A percentile compares a stretch with the other conserved stretches of the same genome.
Evolutionary conservation across 2,888 invertebrate species (phyloP).

Genomic region (Tiphia femorata): DNA sequence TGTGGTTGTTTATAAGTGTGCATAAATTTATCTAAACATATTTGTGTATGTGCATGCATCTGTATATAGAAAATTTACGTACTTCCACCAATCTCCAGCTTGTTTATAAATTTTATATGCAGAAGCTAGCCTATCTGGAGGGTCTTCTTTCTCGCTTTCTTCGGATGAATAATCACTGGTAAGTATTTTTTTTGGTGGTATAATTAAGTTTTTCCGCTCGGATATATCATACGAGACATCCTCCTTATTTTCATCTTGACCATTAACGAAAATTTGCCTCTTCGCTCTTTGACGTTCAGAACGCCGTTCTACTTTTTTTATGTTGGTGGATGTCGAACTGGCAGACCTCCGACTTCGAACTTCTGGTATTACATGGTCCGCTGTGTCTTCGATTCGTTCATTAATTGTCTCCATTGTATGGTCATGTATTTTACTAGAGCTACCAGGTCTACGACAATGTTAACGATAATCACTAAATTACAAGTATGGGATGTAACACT

Average conservation of each 20-base stretch:
- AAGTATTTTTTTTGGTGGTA: slow-evolving; percentile 45
- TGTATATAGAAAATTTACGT: too few species aligned
- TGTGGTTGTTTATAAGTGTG: too few species aligned
- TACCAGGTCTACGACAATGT: slow-evolving; percentile 41
- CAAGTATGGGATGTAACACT: background rate
- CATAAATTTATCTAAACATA: too few species aligned
- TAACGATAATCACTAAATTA: background rate
- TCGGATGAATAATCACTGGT: slow-evolving; percentile 77
- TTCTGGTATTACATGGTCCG: slow-evolving; percentile 29
- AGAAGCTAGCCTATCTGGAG: slow-evolving; percentile 72
- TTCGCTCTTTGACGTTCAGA: slow-evolving; percentile 61
- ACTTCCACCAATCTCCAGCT: slow-evolving; percentile 90
- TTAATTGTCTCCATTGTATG: slow-evolving; percentile 54
- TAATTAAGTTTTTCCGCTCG: slow-evolving; percentile 68
- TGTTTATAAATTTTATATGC: slow-evolving; percentile 82
- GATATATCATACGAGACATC: slow-evolving; percentile 29
- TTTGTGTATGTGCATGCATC: too few species aligned
- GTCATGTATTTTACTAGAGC: slow-evolving; percentile 40
- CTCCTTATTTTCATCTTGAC: slow-evolving; percentile 57
- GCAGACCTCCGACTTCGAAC: slow-evolving; percentile 39
- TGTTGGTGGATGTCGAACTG: slow-evolving; percentile 31
- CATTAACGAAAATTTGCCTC: slow-evolving; percentile 56
- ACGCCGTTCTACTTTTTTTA: slow-evolving; percentile 55
- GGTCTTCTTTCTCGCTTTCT: slow-evolving; percentile 70
- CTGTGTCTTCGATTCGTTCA: slow-evolving; percentile 49